Evolutionary conservation across 2,888 invertebrate genomes (phyloP).

Genomic region (Spilosoma lubricipeda): DNA sequence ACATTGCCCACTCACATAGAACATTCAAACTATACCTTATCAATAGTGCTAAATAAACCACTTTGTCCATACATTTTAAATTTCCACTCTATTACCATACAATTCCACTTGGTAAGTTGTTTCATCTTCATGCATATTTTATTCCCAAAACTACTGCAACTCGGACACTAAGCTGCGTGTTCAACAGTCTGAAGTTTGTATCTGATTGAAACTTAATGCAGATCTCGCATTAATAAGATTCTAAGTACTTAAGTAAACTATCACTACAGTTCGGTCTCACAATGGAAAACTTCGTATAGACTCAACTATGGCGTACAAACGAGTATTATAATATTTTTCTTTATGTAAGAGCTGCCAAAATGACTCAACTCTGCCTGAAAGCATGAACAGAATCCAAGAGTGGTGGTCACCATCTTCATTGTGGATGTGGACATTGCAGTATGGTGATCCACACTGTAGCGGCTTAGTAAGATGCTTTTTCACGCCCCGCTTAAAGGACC

Average conservation of each 20-base stretch:
- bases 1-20: not conserved
- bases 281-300: slow-evolving; percentile 21
- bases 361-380: too few species aligned
- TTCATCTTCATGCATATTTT: slow-evolving; percentile 13
- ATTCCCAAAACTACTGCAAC: not conserved
- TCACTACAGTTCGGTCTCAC: slow-evolving; percentile 5
- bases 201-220: slow-evolving; percentile 20
- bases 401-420: too few species aligned
- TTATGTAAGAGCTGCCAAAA: too few species aligned
- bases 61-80: not conserved
- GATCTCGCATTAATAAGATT: slow-evolving; percentile 7
- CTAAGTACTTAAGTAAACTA: slow-evolving; percentile 13
- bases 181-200: slow-evolving; percentile 4
- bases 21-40: not conserved
- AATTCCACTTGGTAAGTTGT: not conserved
- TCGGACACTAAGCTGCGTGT: slow-evolving; percentile 10
- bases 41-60: not conserved
- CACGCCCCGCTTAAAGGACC: too few species aligned
- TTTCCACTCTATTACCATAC: not conserved
- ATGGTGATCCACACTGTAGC: too few species aligned
- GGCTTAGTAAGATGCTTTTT: too few species aligned
- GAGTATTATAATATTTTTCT: not conserved
- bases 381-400: too few species aligned
- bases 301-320: not conserved
- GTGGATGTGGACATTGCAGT: too few species aligned